Base-by-base conservation (phyloP, 2,888 invertebrate genomes). In the Eristalis intricaria region DNA sequence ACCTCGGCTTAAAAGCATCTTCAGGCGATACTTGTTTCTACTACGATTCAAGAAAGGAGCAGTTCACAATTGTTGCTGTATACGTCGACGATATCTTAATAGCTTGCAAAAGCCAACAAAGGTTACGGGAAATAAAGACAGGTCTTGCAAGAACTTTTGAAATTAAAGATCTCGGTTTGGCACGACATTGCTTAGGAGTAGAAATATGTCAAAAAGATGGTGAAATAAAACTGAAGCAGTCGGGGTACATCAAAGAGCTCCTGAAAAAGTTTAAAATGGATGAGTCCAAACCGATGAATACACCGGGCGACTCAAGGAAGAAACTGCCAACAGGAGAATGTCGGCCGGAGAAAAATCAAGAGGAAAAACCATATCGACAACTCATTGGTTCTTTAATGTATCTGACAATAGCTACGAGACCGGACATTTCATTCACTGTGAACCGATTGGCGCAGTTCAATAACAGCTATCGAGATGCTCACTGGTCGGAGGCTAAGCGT, bases 381-480 rank as follows among this genome's bases (percentile, higher is more conserved):
- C 60, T 43, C 13, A 70, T 88, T 15, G 81, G 84, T n/a, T 78
- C 78, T 19, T 50, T 85, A 15, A 78, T 85, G 75, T 82, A 78
- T 69, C 50, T 79, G n/a, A 78, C 60, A 11, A 40, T 79, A 23
- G 74, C 66, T n/a, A 82, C 84, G n/a, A 19, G 84, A 35, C 82
- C 85, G 8, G 85, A 88, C 22, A 74, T 88, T 32, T 63, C 75
- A 2, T 74, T 64, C 56, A 75, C 66, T 13, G 60, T 88, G 19
- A 50, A 19, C 50, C 50, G 50, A 1, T 50, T 50, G 50, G 50
- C 19, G 50, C 7, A 50, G 19, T 69, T 68, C 11, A n/a, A 68
- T 11, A 68, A 50, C n/a, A 19, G 32, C 32, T 56, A 19, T 11
- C 26, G 29, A 29, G 29, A 50, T 26, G 15, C 26, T 23, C 50